Evolutionary conservation across 2,888 invertebrate species (phyloP).

Genomic region (Neoitamus cyanurus): DNA sequence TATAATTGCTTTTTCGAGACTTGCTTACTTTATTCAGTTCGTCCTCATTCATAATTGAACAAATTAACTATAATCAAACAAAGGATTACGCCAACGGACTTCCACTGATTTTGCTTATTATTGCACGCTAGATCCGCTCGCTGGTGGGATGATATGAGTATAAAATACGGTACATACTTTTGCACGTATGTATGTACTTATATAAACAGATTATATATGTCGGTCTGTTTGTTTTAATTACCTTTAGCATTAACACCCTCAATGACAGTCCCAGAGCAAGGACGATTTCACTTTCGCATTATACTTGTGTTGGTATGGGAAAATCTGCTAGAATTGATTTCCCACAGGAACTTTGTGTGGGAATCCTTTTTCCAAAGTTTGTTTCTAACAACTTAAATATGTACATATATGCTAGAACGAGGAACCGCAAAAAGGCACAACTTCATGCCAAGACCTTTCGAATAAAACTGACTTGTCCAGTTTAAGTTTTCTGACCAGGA

Average conservation of each 20-base stretch:
- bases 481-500: neutral
- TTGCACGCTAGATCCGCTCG: neutral
- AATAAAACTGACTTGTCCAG: neutral
- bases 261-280: neutral
- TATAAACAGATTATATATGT: neutral
- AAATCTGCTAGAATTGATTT: neutral
- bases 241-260: neutral
- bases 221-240: neutral
- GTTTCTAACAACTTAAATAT: neutral
- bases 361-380: neutral
- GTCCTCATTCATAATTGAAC: too few species aligned
- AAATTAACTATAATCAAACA: neutral
- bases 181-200: too few species aligned
- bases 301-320: neutral
- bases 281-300: neutral
- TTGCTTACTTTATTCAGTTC: neutral
- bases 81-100: neutral
- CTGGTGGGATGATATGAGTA: neutral
- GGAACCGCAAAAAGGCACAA: neutral
- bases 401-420: neutral
- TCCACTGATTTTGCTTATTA: neutral
- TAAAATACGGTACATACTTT: too few species aligned
- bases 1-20: neutral
- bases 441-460: neutral
- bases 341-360: neutral